Evolutionary conservation across 1,140 invertebrate genomes (phyloP).

Genomic region (Harlomillsia oculata): DNA sequence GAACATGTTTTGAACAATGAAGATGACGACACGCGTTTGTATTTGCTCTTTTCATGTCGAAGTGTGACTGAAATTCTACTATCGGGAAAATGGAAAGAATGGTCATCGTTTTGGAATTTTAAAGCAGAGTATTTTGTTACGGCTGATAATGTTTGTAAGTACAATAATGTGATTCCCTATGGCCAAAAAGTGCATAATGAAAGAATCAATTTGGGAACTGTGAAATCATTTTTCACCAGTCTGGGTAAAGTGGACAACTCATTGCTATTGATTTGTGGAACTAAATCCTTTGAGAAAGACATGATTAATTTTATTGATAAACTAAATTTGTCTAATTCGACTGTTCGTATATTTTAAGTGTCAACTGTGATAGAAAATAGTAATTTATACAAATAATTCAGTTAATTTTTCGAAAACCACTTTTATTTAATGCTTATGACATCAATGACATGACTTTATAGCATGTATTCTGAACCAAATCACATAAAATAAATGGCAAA

Average conservation of each 20-base stretch:
- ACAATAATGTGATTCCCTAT: conserved; percentile 33
- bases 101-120: conserved; percentile 56
- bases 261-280: conserved; percentile 43
- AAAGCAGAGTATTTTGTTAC: conserved; percentile 49
- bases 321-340: no score
- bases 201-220: conserved; percentile 29
- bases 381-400: no score
- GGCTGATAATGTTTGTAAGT: no score
- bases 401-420: no score
- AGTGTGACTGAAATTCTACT: conserved; percentile 48
- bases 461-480: no score
- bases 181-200: conserved; percentile 34
- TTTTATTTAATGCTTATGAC: no score
- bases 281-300: conserved; percentile 41
- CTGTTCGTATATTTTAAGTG: no score
- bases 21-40: conserved; percentile 50
- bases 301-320: conserved; percentile 40
- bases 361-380: no score
- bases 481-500: no score
- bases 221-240: conserved; percentile 33
- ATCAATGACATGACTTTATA: no score
- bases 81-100: conserved; percentile 47
- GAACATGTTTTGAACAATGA: conserved; percentile 51
- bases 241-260: conserved; percentile 20
- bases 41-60: conserved; percentile 50